These are phyloP conservation scores for Lasioglossum morio DNA, from an alignment of 2,888 invertebrate genomes.

Conservation along the genomic window DNA sequence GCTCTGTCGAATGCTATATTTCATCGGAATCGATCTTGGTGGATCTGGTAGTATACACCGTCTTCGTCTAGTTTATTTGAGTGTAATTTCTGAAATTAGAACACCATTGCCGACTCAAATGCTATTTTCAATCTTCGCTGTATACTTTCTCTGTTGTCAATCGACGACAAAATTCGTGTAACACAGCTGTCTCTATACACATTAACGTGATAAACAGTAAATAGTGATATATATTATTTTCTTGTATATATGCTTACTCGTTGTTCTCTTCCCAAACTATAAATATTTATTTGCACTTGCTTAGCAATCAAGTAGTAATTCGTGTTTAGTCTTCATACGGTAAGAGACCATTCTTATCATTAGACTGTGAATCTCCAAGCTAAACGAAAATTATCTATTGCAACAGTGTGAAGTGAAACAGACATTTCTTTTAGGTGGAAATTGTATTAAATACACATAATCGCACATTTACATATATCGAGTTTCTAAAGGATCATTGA, in stretches of 20 bases:
- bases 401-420: not conserved
- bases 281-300: not conserved
- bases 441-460: not conserved
- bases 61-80: not conserved
- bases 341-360: no score
- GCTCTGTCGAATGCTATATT: not conserved
- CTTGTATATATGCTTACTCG: not conserved
- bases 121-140: not conserved
- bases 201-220: not conserved
- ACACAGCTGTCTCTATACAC: no score
- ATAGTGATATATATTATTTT: not conserved
- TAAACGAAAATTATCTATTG: not conserved
- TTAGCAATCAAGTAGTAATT: no score
- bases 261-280: not conserved
- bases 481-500: not conserved
- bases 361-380: not conserved
- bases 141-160: not conserved
- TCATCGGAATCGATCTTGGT: not conserved
- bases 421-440: not conserved
- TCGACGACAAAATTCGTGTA: not conserved
- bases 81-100: not conserved
- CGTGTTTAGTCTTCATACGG: no score
- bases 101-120: not conserved
- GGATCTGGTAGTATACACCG: not conserved
- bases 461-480: not conserved